phyloP scores from a whole-genome alignment of 2,113 vertebrate species.

The Erythrocercus mccallii region DNA sequence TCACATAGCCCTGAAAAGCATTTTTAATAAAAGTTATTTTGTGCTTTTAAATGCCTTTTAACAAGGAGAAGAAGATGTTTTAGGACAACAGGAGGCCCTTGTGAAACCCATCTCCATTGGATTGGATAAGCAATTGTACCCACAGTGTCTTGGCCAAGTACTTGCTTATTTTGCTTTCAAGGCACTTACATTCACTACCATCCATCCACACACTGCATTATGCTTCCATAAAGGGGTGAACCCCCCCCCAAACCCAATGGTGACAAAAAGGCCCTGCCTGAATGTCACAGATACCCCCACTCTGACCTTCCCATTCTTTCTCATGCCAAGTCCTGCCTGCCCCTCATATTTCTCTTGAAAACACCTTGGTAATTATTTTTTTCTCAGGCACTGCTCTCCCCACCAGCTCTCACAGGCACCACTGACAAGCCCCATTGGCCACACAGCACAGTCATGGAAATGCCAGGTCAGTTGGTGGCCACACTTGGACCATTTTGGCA shows the following conservation, averaged over 20 bases:
- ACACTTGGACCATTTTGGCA: background rate
- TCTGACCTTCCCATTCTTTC: background rate
- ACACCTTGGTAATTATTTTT: background rate
- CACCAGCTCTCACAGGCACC: background rate
- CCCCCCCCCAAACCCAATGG: background rate
- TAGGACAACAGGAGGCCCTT: background rate
- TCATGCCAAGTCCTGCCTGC: background rate
- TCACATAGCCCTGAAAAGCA: conserved; percentile 78
- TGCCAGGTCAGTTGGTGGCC: background rate
- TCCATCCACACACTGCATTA: background rate
- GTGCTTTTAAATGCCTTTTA: conserved; percentile 62
- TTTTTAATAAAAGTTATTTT: conserved; percentile 66
- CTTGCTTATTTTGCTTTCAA: conserved; percentile 29
- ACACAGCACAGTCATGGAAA: background rate
- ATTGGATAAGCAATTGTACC: background rate
- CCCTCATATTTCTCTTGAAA: background rate
- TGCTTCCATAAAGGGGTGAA: background rate
- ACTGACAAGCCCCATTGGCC: rapidly evolving
- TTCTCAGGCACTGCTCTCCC: background rate
- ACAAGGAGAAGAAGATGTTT: conserved; percentile 30
- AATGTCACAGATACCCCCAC: background rate
- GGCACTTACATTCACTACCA: background rate
- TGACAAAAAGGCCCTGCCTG: background rate
- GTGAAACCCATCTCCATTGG: background rate
- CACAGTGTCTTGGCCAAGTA: background rate